Percentiles rank a stretch among this genome's conserved stretches.
These are phyloP conservation scores for Caligus rogercresseyi DNA, from an alignment of 1,140 invertebrate genomes.

Conservation along the genomic window DNA sequence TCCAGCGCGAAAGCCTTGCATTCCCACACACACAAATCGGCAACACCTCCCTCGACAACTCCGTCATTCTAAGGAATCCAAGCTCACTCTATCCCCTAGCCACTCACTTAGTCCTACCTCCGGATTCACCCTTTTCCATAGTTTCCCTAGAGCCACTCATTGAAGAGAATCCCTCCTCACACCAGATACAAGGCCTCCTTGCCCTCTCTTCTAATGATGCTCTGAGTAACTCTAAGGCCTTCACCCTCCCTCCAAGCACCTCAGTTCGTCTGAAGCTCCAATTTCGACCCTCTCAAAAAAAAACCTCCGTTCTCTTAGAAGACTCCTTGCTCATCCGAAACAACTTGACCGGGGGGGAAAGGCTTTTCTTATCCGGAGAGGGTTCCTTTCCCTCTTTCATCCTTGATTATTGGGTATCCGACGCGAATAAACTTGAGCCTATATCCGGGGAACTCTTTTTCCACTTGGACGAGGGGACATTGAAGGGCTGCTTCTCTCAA, in stretches of 20 bases:
- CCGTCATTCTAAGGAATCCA: constrained; percentile 44
- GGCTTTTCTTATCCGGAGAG: constrained; percentile 55
- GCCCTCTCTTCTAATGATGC: too few relatives aligned
- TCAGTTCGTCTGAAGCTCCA: constrained; percentile 24
- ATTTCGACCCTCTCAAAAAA: constrained; percentile 32
- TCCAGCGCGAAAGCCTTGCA: constrained; percentile 29
- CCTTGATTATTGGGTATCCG: background rate
- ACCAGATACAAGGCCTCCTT: too few relatives aligned
- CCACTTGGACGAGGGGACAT: constrained; percentile 61
- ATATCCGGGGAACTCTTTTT: constrained; percentile 49
- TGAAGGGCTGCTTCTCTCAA: constrained; percentile 48
- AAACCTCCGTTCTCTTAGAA: constrained; percentile 24
- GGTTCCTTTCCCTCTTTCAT: constrained; percentile 45
- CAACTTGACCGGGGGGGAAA: constrained; percentile 80
- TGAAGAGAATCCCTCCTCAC: background rate
- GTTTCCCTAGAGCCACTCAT: background rate
- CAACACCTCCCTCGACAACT: constrained; percentile 45
- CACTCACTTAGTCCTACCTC: constrained; percentile 43
- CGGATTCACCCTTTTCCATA: constrained; percentile 28
- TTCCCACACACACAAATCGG: constrained; percentile 67
- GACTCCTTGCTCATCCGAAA: constrained; percentile 44
- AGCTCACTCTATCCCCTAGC: constrained; percentile 35
- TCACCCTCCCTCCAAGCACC: background rate
- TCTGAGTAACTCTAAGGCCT: background rate
- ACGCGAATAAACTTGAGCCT: background rate